Conservation (phyloP, 53 echinoderm and acorn worm genomes). For the Holothuria scabra region DNA sequence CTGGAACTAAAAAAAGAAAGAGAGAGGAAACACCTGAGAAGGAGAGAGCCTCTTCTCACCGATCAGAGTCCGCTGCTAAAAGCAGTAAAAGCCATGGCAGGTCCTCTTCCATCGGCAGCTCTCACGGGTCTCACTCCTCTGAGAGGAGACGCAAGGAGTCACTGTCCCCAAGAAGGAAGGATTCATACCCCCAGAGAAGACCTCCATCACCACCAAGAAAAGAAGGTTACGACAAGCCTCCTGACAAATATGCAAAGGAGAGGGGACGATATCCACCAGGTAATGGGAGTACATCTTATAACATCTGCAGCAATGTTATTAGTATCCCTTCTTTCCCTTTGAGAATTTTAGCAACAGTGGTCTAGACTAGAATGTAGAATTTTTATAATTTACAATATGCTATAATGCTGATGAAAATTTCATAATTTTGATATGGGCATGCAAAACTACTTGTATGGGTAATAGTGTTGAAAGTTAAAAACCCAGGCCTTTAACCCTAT, state of each 20-base stretch:
- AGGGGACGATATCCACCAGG: constrained; percentile 16
- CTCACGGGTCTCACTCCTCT: constrained; percentile 57
- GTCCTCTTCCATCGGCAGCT: constrained; percentile 54
- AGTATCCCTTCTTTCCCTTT: too few relatives aligned
- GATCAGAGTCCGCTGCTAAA: neutral
- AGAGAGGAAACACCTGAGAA: constrained; percentile 30
- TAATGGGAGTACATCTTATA: neutral
- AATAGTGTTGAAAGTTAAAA: too few relatives aligned
- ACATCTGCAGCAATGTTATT: too few relatives aligned
- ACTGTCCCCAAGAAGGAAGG: constrained; percentile 49
- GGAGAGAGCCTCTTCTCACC: constrained; percentile 16
- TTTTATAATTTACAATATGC: too few relatives aligned
- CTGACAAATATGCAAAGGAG: constrained; percentile 21
- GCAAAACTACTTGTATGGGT: too few relatives aligned
- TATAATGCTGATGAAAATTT: too few relatives aligned
- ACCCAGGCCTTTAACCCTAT: too few relatives aligned
- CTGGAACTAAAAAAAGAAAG: constrained; percentile 19
- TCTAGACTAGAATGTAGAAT: too few relatives aligned
- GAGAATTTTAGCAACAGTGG: too few relatives aligned
- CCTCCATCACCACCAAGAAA: constrained; percentile 41
- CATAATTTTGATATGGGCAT: too few relatives aligned
- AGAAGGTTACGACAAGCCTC: neutral
- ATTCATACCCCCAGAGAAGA: constrained; percentile 16
- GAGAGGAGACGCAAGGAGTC: constrained; percentile 50
- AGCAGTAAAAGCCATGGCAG: constrained; percentile 15